phyloP scores from a whole-genome alignment of 2,113 vertebrate species.

The Echinops telfairi region DNA sequence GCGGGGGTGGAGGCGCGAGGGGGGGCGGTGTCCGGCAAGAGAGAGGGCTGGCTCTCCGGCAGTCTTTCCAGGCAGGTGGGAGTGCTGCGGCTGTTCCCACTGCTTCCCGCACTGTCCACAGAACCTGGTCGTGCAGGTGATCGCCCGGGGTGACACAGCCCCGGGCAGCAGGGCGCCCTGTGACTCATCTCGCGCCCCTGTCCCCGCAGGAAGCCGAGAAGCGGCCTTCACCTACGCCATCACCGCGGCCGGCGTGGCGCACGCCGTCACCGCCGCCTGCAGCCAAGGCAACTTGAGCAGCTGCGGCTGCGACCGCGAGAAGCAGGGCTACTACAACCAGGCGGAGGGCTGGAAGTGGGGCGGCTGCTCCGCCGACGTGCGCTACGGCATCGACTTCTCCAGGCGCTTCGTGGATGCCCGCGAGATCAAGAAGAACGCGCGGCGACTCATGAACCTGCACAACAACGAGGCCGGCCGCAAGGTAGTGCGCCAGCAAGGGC shows the following conservation, averaged over 20 bases:
- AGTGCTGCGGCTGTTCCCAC: accelerated
- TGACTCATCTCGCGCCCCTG: constrained; percentile 72
- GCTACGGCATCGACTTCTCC: constrained; percentile 98
- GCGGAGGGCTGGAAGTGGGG: constrained; percentile 99
- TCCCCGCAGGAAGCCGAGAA: constrained; percentile 95
- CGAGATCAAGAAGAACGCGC: constrained; percentile 97
- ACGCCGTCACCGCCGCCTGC: constrained; percentile 96
- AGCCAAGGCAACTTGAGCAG: constrained; percentile 99
- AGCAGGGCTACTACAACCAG: constrained; percentile 98
- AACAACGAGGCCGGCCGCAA: constrained; percentile 99
- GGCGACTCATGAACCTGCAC: constrained; percentile 99
- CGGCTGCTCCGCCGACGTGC: constrained; percentile 97
- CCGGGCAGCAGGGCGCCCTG: too few relatives aligned
- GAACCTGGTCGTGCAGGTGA: too few relatives aligned
- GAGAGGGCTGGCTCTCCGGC: too few relatives aligned
- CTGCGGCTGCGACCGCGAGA: constrained; percentile 98
- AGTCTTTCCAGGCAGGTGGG: not conserved
- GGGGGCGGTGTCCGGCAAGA: too few relatives aligned
- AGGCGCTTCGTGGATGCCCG: constrained; percentile 97
- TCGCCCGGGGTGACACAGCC: not conserved
- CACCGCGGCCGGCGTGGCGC: constrained; percentile 96
- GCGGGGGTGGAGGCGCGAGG: too few relatives aligned
- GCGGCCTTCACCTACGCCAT: constrained; percentile 99
- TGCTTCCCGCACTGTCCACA: too few relatives aligned
- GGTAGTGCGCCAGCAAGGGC: constrained; percentile 85